These are phyloP conservation scores for Chunga burmeisteri DNA, from an alignment of 2,113 vertebrate genomes.

Conservation along the genomic window DNA sequence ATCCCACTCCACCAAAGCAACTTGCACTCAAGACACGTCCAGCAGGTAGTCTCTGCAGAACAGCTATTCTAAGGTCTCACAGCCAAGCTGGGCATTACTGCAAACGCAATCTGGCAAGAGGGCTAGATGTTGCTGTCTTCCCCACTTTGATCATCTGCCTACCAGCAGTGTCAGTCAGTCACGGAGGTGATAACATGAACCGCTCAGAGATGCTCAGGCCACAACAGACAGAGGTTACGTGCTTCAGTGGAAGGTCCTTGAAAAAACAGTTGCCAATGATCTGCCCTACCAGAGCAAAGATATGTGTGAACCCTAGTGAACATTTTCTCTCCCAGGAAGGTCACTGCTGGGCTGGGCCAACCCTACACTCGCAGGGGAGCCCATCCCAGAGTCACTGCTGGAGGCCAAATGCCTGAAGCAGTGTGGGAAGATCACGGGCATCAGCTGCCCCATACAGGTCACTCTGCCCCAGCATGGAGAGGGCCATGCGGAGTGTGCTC, in stretches of 20 bases:
- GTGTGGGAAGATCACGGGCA: slow-evolving; percentile 84
- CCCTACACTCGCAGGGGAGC: slow-evolving; percentile 70
- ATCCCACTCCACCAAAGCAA: not conserved
- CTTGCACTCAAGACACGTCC: rapidly evolving
- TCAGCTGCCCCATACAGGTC: slow-evolving; percentile 91
- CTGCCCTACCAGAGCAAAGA: slow-evolving; percentile 2
- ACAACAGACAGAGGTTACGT: not conserved
- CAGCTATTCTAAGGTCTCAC: not conserved
- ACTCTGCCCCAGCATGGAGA: slow-evolving; percentile 98
- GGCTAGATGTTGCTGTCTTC: not conserved
- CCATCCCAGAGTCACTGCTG: slow-evolving; percentile 80
- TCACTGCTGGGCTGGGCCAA: slow-evolving; percentile 43
- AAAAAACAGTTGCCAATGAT: not conserved
- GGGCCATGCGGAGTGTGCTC: slow-evolving; percentile 95
- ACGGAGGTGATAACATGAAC: not conserved
- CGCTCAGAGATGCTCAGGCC: not conserved
- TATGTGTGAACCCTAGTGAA: not conserved
- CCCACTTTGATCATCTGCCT: not conserved
- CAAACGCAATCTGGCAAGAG: not conserved
- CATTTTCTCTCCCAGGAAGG: slow-evolving; percentile 1
- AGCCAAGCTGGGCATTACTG: not conserved
- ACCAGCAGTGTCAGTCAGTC: not conserved
- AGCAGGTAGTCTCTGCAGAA: not conserved
- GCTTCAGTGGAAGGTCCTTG: not conserved
- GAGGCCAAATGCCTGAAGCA: slow-evolving; percentile 87